Evolutionary conservation across 2,888 invertebrate species (phyloP), one percentile per base, ranked within the genome.

Genomic region (Cheilosia vulpina): DNA sequence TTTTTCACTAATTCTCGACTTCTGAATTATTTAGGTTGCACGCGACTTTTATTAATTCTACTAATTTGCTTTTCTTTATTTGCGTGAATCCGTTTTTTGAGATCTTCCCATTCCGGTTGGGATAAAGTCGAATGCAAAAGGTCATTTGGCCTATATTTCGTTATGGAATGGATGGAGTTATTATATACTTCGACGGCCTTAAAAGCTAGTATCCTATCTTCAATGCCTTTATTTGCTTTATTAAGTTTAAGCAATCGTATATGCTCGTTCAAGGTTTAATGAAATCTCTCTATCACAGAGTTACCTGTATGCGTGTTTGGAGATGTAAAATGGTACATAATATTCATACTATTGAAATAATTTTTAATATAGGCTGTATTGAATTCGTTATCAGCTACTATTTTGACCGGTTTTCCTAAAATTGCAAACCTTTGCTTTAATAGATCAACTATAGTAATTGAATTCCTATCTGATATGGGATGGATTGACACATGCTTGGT

Each of bases 1-100:
- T 87, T 87, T 63, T 83, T 83, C 1, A 76, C 79, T 47, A 83
- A 31, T 65, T 87, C 79, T 11, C 57, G 34, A n/a, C n/a, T 31
- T 38, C 19, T 17, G 38, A n/a, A 38, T 17, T 38, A 19, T 19
- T 15, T n/a, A 57, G 19, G 19, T 13, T 38, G 9, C 9, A 38
- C 11, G 3, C 57, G 38, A 15, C 5, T 57, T 38, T 17, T 19
- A 34, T 57, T 57, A 19, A 38, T 19, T 38, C 7, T 34, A 13
- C 9, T 57, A 4, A 34, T 57, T 38, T 38, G 57, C 4, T 57
- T 57, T 38, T 38, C 13, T 5, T 57, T 57, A 38, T 21, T 41
- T 41, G 1, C 31, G 7, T 31, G 13, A 5, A 58, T 6, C 15
- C 21, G 19, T 6, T 17, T 13, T 21, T 58, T 58, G 1, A 58